Evolutionary conservation across 2,888 invertebrate species (phyloP), one percentile per base, ranked within the genome.

Genomic region (Drosophila nigricruria): DNA sequence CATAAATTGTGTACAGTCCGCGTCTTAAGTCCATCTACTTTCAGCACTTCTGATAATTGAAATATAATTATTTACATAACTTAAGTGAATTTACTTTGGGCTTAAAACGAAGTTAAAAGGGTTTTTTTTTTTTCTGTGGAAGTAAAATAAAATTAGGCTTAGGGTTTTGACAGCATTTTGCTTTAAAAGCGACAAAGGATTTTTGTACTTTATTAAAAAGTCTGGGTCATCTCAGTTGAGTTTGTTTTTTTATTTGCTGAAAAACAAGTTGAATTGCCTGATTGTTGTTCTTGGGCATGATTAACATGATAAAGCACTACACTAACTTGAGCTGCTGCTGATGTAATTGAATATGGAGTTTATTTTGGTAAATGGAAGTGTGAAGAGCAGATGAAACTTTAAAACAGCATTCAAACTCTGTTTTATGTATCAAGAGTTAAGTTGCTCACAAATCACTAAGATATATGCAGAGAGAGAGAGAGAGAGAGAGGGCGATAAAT

Each of bases 51-150:
- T 42, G 58, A 30, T 56, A 60, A 75, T 61, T 42, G 40, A 45
- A 38, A 42, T 56, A 34, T 50, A 20, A 25, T 59, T 60, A 61
- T 67, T 57, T 50, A 58, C 45, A 47, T 77, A 52, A 25, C 54
- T 62, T 75, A 45, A 36, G 12, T 14, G 62, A 32, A 32, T 62
- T 58, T 43, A 27, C 10, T 20, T 38, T 34, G 12, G 12, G 36
- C 16, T 16, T 8, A 9, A 16, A 34, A 20, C 8, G 43, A 16
- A 62, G 18, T 12, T 25, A 14, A 27, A 62, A 60, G 27, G 34
- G 12, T 23, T 52, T 34, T 18, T 23, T 5, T n/a, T 3, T 6
- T 16, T 42, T 5, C 12, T 0, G 9, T 14, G 23, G 4, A 56
- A 23, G 16, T 9, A 9, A 32, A 42, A 10, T 16, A 56, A 30